Evolutionary conservation across 2,113 vertebrate species (phyloP).

Genomic region (Dunckerocampus dactyliophorus): DNA sequence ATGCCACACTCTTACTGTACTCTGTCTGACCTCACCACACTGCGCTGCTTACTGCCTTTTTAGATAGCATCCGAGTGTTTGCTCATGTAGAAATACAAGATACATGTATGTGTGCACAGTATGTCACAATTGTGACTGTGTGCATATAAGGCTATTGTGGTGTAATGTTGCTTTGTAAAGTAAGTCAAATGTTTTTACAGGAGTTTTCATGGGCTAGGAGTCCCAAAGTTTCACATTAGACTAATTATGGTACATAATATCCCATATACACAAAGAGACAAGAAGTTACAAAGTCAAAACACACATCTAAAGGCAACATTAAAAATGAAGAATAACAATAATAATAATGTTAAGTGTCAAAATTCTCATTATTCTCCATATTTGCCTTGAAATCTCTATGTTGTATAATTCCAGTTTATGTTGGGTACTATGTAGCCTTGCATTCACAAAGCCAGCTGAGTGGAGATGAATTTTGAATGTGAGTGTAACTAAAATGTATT

Average conservation of each 20-base stretch:
- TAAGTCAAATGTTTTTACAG: background rate
- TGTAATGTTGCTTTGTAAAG: background rate
- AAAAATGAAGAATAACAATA: too few species aligned
- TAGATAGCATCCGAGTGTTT: background rate
- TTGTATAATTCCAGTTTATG: too few species aligned
- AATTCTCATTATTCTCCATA: too few species aligned
- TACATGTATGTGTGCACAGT: background rate
- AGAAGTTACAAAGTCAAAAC: too few species aligned
- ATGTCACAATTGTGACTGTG: too few species aligned
- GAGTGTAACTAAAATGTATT: too few species aligned
- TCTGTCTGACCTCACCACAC: conserved; percentile 4
- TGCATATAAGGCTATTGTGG: background rate
- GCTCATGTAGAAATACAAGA: conserved; percentile 3
- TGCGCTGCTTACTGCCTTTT: background rate
- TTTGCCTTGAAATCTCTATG: too few species aligned
- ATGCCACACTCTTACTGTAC: conserved; percentile 54
- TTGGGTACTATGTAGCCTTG: too few species aligned
- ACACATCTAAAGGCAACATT: too few species aligned
- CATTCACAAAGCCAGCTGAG: too few species aligned
- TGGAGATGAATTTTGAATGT: too few species aligned
- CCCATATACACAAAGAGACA: background rate
- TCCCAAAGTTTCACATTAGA: background rate
- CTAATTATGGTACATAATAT: background rate
- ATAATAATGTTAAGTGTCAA: too few species aligned
- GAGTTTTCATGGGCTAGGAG: background rate